Evolutionary conservation across 1,140 invertebrate genomes (phyloP), one percentile per base, ranked within the genome.

Genomic region (Drosophila trapezifrons): DNA sequence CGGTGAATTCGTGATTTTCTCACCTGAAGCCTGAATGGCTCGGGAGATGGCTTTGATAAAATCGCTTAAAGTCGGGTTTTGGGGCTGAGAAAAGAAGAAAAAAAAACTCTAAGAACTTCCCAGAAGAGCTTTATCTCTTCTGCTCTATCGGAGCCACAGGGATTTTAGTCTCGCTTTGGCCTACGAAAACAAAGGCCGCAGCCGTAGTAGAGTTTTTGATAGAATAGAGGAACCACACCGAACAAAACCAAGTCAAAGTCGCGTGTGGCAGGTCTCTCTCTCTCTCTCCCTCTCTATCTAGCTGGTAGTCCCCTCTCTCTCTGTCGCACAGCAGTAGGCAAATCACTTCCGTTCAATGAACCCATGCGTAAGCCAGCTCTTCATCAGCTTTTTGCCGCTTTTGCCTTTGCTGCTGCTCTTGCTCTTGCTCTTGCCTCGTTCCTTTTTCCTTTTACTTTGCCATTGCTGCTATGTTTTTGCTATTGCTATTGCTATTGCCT

Each of bases 321-420:
- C 27, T 35, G 15, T 46, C 27, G 49, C 62, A 35, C 45, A 72
- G 69, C 37, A 63, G 79, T 89, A 89, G 85, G 85, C 84, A 89
- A 89, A 89, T 90, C 85, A 89, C 85, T 89, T 89, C 85, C 85
- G 85, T 90, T 84, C 85, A 89, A 89, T 89, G 85, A 89, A 89
- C 85, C 80, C 84, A 78, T 87, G 84, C 84, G 84, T 87, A 87
- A 89, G 83, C 84, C 69, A 83, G 80, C 62, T 82, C 64, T 80
- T 64, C 72, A 75, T 65, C 72, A 75, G 72, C 65, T 72, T 52
- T 75, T 67, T 43, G 74, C 70, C 35, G 46, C 54, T 47, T 60
- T 35, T 66, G 27, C 35, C 56, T 64, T 32, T 32, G 29, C 37
- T 70, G 22, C 43, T 51, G 47, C 47, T 52, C 40, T 59, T 25